A percentile compares a stretch with the other conserved stretches of the same genome.
These are phyloP conservation scores for Aphaenogaster floridana DNA, from an alignment of 1,140 invertebrate species.

Conservation along the genomic window DNA sequence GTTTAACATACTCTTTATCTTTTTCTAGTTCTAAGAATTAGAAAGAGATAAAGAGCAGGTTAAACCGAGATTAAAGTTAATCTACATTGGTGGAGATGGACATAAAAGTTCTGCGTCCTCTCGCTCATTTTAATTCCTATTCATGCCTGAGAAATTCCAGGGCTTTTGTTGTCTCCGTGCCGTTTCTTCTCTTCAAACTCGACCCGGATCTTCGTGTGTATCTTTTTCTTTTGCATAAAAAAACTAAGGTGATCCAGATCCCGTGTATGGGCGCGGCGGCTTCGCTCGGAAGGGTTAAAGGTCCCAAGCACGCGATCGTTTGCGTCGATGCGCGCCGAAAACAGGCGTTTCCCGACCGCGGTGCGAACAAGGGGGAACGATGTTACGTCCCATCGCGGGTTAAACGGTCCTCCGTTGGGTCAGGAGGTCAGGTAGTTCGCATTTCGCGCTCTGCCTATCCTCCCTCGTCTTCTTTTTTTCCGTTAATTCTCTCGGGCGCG, in stretches of 20 bases:
- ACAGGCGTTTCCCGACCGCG: neutral
- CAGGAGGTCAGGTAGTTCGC: conserved; percentile 35
- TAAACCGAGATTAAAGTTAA: no score
- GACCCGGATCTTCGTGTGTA: neutral
- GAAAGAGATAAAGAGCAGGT: no score
- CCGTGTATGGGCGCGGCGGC: neutral
- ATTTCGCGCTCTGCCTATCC: neutral
- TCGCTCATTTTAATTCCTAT: neutral
- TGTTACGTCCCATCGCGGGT: conserved; percentile 1
- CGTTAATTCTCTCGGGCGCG: neutral
- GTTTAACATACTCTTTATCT: no score
- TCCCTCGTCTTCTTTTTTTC: neutral
- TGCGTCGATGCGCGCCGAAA: conserved; percentile 2
- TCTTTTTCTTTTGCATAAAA: neutral
- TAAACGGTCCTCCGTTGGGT: conserved; percentile 22
- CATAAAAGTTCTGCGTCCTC: neutral
- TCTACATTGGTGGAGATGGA: no score
- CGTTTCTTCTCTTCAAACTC: neutral
- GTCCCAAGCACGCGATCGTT: conserved; percentile 5
- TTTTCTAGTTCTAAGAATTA: no score
- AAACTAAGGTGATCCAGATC: conserved; percentile 29
- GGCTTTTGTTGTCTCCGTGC: neutral
- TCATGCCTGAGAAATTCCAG: neutral
- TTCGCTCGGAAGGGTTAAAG: conserved; percentile 10
- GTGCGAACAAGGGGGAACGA: neutral